Conservation (phyloP, 2,113 vertebrate genomes). For the Coracopsis vasa region DNA sequence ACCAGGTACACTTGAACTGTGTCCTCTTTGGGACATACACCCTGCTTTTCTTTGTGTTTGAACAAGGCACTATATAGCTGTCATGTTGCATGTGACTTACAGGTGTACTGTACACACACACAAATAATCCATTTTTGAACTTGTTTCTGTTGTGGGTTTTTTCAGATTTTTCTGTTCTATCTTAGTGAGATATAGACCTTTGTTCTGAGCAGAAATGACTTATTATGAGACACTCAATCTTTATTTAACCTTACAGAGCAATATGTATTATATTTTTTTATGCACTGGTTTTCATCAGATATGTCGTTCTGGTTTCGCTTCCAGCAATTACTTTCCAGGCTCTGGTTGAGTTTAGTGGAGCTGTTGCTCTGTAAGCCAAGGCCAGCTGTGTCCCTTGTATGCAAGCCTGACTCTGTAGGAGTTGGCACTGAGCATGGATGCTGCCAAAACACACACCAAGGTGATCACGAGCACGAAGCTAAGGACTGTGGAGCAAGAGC, state of each 20-base stretch:
- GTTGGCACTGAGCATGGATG: neutral
- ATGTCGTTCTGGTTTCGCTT: neutral
- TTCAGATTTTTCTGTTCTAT: neutral
- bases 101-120: neutral
- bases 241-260: neutral
- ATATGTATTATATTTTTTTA: neutral
- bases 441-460: neutral
- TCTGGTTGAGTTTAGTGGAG: neutral
- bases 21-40: neutral
- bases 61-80: neutral
- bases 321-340: neutral
- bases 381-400: neutral
- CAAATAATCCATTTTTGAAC: neutral
- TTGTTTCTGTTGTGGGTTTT: neutral
- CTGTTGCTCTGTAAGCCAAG: neutral
- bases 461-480: neutral
- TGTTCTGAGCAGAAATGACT: neutral
- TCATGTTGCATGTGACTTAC: neutral
- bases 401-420: neutral
- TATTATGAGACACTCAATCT: neutral
- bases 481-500: slow-evolving; percentile 27
- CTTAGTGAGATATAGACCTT: neutral
- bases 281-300: neutral
- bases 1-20: neutral
- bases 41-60: neutral